Evolutionary conservation across 2,113 vertebrate species (phyloP), one percentile per base, ranked within the genome.

Genomic region (Melanerpes formicivorus): DNA sequence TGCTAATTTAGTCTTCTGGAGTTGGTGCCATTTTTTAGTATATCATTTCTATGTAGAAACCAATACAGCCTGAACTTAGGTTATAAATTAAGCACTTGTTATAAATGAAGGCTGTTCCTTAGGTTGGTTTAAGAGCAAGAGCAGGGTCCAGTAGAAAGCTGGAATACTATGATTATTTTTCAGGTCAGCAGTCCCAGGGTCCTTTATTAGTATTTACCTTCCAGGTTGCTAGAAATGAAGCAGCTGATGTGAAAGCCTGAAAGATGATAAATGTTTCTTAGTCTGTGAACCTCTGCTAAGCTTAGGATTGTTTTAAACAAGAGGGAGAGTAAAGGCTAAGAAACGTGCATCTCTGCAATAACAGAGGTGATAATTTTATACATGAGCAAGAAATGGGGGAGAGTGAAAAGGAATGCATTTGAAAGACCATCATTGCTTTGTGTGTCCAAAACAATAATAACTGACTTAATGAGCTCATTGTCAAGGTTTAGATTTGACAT

Each of bases 361-460:
- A 89, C 80, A 56, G 58, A 88, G 81, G 30, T 22, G 26, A 6
- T 5, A 15, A 90, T 78, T 84, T 95, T 70, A 71, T 74, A 62
- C n/a, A 12, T 67, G 13, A 60, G 25, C 18, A 54, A 74, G 13
- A 18, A 6, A 10, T 14, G 42, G 42, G 66, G 29, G 76, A 58
- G n/a, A 65, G 18, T 76, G 32, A 73, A 56, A 81, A 83, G 30
- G 32, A 87, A 40, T 46, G 26, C 56, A 32, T 91, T 93, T 93
- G 66, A 83, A 84, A 87, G 80, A 48, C 77, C 9, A 63, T 79
- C 80, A 76, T 15, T 80, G 23, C 50, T 77, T 56, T 85, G 9
- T 80, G 44, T 93, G 63, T 70, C 70, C 63, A 73, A 74, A 66
- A 93, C 65, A 95, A 70, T 59, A 91, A 54, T 48, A 93, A 74